Evolutionary conservation across 2,797 vertebrate genomes (phyloP).

Genomic region (Accipiter minullus): DNA sequence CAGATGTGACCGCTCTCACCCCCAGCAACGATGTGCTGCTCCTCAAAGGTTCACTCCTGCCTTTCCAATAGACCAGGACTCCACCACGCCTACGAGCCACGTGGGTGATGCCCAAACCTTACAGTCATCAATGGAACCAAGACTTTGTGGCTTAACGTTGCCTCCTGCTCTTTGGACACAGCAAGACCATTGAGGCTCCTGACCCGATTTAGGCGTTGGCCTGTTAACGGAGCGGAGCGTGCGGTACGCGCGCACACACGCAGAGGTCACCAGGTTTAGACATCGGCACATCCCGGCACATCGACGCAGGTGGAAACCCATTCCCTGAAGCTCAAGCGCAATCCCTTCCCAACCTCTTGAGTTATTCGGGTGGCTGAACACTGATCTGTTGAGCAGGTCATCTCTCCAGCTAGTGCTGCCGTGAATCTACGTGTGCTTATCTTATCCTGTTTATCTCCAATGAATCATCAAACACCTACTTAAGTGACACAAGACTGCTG

Average conservation of each 20-base stretch:
- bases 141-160: neutral
- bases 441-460: neutral
- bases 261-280: neutral
- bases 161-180: neutral
- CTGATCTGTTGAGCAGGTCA: neutral
- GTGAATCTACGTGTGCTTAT: neutral
- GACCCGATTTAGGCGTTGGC: neutral
- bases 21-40: accelerated
- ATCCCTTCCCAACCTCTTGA: neutral
- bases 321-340: accelerated
- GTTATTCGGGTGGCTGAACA: neutral
- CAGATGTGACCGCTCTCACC: neutral
- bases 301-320: neutral
- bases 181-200: accelerated
- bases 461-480: neutral
- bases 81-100: neutral
- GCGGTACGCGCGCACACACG: accelerated
- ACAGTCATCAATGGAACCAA: neutral
- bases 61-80: neutral
- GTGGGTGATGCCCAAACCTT: neutral
- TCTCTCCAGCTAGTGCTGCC: neutral
- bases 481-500: neutral
- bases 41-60: neutral
- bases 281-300: neutral
- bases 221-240: neutral